phyloP scores from a whole-genome alignment of 2,888 invertebrate species.

The Poecilobothrus nobilitatus region DNA sequence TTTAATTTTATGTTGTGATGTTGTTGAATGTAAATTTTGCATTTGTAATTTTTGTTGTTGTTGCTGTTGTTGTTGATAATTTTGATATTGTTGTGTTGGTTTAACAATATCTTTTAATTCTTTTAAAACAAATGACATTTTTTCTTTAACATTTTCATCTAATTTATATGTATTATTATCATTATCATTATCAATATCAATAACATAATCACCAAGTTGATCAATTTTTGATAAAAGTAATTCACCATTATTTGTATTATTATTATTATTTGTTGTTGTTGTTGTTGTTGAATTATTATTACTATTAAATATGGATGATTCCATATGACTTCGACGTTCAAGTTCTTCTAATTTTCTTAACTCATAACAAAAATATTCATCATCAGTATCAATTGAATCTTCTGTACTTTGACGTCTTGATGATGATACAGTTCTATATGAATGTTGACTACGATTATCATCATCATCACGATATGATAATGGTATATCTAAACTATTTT shows the following conservation, averaged over 20 bases:
- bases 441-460: conserved; percentile 78
- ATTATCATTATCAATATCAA: conserved; percentile 9
- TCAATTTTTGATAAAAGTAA: conserved; percentile 37
- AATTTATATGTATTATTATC: conserved; percentile 50
- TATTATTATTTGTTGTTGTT: not conserved
- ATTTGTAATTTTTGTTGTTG: conserved; percentile 24
- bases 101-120: conserved; percentile 65
- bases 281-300: not conserved
- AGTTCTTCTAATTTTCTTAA: conserved; percentile 76
- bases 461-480: conserved; percentile 68
- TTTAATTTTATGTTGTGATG: not conserved
- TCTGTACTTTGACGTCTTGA: conserved; percentile 84
- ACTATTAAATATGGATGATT: conserved; percentile 36
- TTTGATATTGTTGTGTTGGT: conserved; percentile 31
- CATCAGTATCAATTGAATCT: conserved; percentile 87
- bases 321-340: conserved; percentile 64
- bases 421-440: conserved; percentile 79
- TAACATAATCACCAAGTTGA: conserved; percentile 49
- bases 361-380: conserved; percentile 89
- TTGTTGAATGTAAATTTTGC: conserved; percentile 24
- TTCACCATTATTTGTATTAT: conserved; percentile 21
- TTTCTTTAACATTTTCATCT: conserved; percentile 62
- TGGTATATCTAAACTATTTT: conserved; percentile 74
- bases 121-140: conserved; percentile 69
- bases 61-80: conserved; percentile 10